Conservation (phyloP, 1,140 invertebrate species). For the Nephotettix cincticeps region DNA sequence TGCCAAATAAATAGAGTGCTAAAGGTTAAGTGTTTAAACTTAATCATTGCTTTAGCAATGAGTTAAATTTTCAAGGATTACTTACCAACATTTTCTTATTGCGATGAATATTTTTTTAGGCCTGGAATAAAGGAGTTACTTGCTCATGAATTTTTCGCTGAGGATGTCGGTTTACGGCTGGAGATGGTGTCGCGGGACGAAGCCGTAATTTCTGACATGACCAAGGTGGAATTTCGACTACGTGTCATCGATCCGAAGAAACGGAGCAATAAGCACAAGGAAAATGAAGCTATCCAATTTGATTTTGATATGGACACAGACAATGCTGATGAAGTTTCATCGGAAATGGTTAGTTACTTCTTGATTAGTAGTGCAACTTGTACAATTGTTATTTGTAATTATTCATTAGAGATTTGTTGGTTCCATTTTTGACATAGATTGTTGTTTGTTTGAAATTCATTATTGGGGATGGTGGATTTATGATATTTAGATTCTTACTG, state of each 20-base stretch:
- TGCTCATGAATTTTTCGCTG: conserved; percentile 96
- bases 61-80: no score
- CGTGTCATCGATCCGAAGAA: conserved; percentile 97
- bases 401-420: no score
- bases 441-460: no score
- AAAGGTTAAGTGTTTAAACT: no score
- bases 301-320: conserved; percentile 94
- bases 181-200: conserved; percentile 83
- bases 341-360: conserved; percentile 82
- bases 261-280: conserved; percentile 91
- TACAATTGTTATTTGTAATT: no score
- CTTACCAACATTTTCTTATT: no score
- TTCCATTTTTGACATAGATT: no score
- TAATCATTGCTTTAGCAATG: no score
- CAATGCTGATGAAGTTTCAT: conserved; percentile 91
- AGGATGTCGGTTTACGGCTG: conserved; percentile 91
- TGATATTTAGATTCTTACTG: no score
- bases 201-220: conserved; percentile 51
- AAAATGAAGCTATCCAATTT: conserved; percentile 99
- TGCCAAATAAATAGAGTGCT: no score
- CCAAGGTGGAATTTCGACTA: conserved; percentile 80
- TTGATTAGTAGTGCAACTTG: no score
- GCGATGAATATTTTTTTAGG: conserved; percentile 52
- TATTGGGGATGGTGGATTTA: no score
- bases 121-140: conserved; percentile 93